A percentile compares a stretch with the other conserved stretches of the same genome.
phyloP scores from a whole-genome alignment of 2,888 invertebrate genomes.

The Euproctis similis region DNA sequence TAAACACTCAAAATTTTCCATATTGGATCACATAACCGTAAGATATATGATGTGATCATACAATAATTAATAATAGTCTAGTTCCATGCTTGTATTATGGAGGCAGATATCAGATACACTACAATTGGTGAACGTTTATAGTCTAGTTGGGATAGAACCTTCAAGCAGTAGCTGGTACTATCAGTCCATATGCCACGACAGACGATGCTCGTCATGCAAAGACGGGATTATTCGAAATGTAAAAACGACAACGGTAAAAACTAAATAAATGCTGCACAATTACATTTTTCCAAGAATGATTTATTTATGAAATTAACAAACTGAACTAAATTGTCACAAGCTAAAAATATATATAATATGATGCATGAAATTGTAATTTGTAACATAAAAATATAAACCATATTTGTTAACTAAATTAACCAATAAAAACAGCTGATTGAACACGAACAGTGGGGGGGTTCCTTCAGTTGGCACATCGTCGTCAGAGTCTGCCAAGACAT shows the following conservation, averaged over 20 bases:
- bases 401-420: slow-evolving; percentile 56
- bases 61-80: too few species aligned
- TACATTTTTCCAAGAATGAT: slow-evolving; percentile 42
- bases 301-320: slow-evolving; percentile 70
- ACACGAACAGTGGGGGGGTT: slow-evolving; percentile 52
- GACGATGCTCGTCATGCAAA: too few species aligned
- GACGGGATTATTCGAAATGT: too few species aligned
- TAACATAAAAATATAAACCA: slow-evolving; percentile 44
- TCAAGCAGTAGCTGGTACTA: too few species aligned
- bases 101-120: too few species aligned
- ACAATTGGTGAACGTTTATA: too few species aligned
- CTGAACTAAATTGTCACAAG: slow-evolving; percentile 64
- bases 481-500: slow-evolving; percentile 50
- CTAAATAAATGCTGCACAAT: slow-evolving; percentile 17
- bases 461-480: slow-evolving; percentile 61
- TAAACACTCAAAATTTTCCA: too few species aligned
- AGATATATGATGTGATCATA: too few species aligned
- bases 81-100: too few species aligned
- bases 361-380: slow-evolving; percentile 43
- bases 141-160: too few species aligned
- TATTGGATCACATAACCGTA: too few species aligned
- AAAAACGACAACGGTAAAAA: slow-evolving; percentile 8
- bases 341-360: slow-evolving; percentile 60
- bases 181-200: too few species aligned
- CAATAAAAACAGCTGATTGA: slow-evolving; percentile 47